Evolutionary conservation across 2,888 invertebrate species (phyloP).

Genomic region (Pristionchus entomophagus): DNA sequence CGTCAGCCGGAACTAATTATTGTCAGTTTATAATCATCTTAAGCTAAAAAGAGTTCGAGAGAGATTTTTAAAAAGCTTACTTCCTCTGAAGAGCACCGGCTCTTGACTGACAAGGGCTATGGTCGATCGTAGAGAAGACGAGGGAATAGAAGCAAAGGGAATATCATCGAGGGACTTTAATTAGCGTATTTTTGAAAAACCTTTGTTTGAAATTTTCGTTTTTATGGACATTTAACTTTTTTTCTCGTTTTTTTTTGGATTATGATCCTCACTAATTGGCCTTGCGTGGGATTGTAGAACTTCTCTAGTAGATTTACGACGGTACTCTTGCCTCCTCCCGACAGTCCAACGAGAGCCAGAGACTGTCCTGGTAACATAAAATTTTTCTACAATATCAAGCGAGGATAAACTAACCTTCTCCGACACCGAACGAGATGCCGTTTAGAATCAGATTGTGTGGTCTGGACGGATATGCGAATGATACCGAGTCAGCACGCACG

Average conservation of each 20-base stretch:
- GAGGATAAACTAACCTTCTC: not conserved
- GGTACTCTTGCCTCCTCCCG: slow-evolving; percentile 17
- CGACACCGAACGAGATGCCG: not conserved
- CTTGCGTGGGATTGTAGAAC: slow-evolving; percentile 84
- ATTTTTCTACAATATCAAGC: not conserved
- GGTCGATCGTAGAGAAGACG: slow-evolving; percentile 84
- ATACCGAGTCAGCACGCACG: not conserved
- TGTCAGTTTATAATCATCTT: not conserved
- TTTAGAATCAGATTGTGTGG: not conserved
- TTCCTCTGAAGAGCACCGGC: slow-evolving; percentile 85
- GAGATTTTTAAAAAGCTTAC: slow-evolving; percentile 74
- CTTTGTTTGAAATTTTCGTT: not conserved
- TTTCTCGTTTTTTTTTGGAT: not conserved
- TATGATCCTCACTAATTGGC: slow-evolving; percentile 82
- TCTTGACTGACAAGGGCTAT: slow-evolving; percentile 93
- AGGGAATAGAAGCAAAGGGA: slow-evolving; percentile 82
- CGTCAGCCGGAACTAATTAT: too few relatives aligned
- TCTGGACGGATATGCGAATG: slow-evolving; percentile 20
- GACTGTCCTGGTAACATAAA: slow-evolving; percentile 83
- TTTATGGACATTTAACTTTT: not conserved
- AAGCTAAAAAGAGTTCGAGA: not conserved
- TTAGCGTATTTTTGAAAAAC: too few relatives aligned
- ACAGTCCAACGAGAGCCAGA: not conserved
- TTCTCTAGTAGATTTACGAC: slow-evolving; percentile 1
- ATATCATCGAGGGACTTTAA: slow-evolving; percentile 68